phyloP scores from a whole-genome alignment of 2,797 vertebrate species.

The Enteromius argenteus region DNA sequence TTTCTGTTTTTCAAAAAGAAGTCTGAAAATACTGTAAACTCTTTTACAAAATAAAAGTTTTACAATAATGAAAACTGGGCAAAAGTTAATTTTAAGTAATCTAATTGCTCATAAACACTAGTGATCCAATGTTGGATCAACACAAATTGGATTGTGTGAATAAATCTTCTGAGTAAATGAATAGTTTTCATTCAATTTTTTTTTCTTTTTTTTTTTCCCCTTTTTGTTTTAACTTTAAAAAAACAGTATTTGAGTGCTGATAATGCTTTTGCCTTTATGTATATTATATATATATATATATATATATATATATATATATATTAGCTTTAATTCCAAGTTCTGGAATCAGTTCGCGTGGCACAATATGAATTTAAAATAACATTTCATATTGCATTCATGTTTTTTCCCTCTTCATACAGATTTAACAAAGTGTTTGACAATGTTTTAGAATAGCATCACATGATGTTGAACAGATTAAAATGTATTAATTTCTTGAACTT shows the following conservation, averaged over 20 bases:
- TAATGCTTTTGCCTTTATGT: not conserved
- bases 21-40: not conserved
- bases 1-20: not conserved
- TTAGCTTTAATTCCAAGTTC: not conserved
- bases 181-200: not conserved
- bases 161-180: not conserved
- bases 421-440: not conserved
- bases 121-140: not conserved
- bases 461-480: not conserved
- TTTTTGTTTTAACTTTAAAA: not conserved
- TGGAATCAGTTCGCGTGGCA: not conserved
- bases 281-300: too few relatives aligned
- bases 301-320: too few relatives aligned
- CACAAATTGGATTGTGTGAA: not conserved
- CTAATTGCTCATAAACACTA: not conserved
- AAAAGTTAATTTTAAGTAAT: not conserved
- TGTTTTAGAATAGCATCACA: not conserved
- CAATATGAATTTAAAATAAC: not conserved
- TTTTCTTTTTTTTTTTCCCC: fast-evolving
- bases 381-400: not conserved
- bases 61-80: not conserved
- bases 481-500: not conserved
- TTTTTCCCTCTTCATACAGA: not conserved
- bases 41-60: not conserved
- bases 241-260: not conserved